Evolutionary conservation across 2,888 invertebrate genomes (phyloP).

Genomic region (Oscheius onirici): DNA sequence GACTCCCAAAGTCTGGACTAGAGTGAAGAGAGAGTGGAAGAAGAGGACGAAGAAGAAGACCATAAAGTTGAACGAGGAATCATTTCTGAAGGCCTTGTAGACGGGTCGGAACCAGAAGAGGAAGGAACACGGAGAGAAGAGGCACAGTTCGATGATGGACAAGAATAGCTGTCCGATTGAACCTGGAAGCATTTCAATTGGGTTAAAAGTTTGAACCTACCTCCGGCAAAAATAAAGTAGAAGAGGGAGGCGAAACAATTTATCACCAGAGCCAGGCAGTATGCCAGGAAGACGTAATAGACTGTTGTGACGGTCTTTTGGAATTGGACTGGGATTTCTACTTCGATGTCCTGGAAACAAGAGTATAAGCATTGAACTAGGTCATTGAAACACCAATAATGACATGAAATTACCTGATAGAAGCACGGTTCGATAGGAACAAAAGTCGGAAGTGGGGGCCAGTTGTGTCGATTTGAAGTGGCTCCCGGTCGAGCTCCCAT

Average conservation of each 20-base stretch:
- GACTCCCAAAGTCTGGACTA: slow-evolving; percentile 82
- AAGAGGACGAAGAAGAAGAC: slow-evolving; percentile 96
- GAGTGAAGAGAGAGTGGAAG: slow-evolving; percentile 79
- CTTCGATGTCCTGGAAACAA: slow-evolving; percentile 83
- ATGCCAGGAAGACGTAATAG: slow-evolving; percentile 84
- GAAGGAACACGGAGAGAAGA: slow-evolving; percentile 96
- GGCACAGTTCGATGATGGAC: slow-evolving; percentile 85
- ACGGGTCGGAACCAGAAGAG: slow-evolving; percentile 98
- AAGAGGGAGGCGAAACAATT: slow-evolving; percentile 88
- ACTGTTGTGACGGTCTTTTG: slow-evolving; percentile 92
- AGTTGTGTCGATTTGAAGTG: slow-evolving; percentile 16
- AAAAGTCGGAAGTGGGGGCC: slow-evolving; percentile 85
- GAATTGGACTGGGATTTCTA: slow-evolving; percentile 97
- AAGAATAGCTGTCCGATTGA: slow-evolving; percentile 81
- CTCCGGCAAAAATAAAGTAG: slow-evolving; percentile 77
- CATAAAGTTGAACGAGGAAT: slow-evolving; percentile 99
- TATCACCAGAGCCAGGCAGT: slow-evolving; percentile 84
- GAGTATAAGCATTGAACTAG: too few relatives aligned
- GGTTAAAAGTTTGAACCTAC: too few relatives aligned
- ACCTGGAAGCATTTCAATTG: slow-evolving; percentile 40
- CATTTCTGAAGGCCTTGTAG: slow-evolving; percentile 87
- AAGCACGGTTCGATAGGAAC: slow-evolving; percentile 94
- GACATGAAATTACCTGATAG: slow-evolving; percentile 82
- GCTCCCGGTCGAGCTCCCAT: slow-evolving; percentile 17
- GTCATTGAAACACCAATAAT: too few relatives aligned